Evolutionary conservation across 1,140 invertebrate genomes (phyloP), one percentile per base, ranked within the genome.

Genomic region (Holotrichia oblita): DNA sequence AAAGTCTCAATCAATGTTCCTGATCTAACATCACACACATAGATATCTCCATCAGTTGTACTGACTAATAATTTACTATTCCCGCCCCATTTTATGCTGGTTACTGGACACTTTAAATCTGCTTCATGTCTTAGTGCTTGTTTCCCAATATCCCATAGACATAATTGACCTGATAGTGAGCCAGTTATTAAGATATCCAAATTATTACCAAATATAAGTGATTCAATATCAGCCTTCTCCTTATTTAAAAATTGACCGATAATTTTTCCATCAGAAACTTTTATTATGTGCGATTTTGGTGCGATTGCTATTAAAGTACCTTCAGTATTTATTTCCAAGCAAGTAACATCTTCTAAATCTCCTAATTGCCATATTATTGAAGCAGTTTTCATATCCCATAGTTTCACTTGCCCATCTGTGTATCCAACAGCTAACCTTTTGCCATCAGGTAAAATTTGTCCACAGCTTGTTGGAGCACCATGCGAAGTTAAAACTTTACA

Each of bases 61-160:
- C 84, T 85, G 20, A 88, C 84, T 79, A 89, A 78, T 27, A 88
- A 79, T 22, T 85, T 87, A 69, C 88, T 82, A 79, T 89, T 87
- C 24, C 88, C 87, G 2, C 91, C 84, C 89, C 90, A 91, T 73
- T 89, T 87, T 74, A 93, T 83, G 9, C 89, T 89, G 14, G 87
- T 91, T 9, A 88, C 87, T 14, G 89, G 87, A 42, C 83, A 82
- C 6, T 41, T 82, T n/a, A 85, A 81, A 72, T 79, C 83, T 10
- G 87, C 84, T 75, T 89, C 84, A 78, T 90, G 88, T 2, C 91
- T 86, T 7, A 91, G 79, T 83, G 91, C 90, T 84, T 94, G 91
- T 83, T 91, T 92, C 1, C 91, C 86, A 22, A 93, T 88, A 85
- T 98, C 95, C 95, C 95, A 97, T 80, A 97, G 91, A 81, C 90